Evolutionary conservation across 1,140 invertebrate species (phyloP), one percentile per base, ranked within the genome.

Genomic region (Drosophila virilis): DNA sequence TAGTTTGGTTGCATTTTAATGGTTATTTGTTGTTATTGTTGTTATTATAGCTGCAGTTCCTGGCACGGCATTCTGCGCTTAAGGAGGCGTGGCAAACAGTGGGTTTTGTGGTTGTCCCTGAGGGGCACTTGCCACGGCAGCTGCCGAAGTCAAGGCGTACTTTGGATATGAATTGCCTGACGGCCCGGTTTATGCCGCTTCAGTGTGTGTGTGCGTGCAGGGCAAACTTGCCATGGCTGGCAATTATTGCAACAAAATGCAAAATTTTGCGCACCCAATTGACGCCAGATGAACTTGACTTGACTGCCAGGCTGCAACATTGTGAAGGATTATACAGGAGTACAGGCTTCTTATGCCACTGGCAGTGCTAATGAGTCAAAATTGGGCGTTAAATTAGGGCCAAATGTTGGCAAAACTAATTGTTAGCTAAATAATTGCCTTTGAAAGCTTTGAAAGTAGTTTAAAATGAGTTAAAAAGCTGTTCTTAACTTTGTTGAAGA

Each of bases 21-120:
- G 69, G 73, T 68, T 60, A 50, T 61, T 72, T 76, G 73, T 79
- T 72, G 40, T 59, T 78, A 15, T 46, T 59, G 40, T 73, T 68
- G 40, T 38, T 59, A 17, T 43, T 43, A 51, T 51, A 42, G 43
- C 62, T 22, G 33, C 28, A 35, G 50, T 61, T 51, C 64, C 65
- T 68, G 64, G 71, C 83, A 86, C 83, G 82, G 65, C 66, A 88
- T 88, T 76, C 54, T 62, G 57, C 68, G 64, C 82, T 85, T 76
- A 76, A 78, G 78, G 59, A 75, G 50, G 51, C 17, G 48, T 38
- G 6, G 12, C 32, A 6, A 52, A 7, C 48, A 35, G 35, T 12
- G 17, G 37, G 38, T 12, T 13, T n/a, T 13, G n/a, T 10, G 6
- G 7, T 32, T 13, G 22, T 1, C 22, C 22, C 22, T 5, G 22